Evolutionary conservation across 2,113 vertebrate genomes (phyloP).

Genomic region (Morone saxatilis): DNA sequence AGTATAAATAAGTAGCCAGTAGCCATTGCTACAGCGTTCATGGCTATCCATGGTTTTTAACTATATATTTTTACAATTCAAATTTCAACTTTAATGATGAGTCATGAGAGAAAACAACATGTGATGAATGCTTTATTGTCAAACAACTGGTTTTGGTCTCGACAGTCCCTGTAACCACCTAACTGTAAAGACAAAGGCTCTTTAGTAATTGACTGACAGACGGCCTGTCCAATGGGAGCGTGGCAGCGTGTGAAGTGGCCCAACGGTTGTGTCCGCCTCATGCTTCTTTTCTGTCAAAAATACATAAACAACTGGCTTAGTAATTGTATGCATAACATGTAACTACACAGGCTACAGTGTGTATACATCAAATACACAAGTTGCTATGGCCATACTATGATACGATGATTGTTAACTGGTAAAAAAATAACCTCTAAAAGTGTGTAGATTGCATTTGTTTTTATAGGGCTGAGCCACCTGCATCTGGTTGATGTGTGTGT

Average conservation of each 20-base stretch:
- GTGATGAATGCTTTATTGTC: slow-evolving; percentile 2
- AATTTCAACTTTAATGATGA: background rate
- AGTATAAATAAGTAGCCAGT: background rate
- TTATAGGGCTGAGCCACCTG: slow-evolving; percentile 27
- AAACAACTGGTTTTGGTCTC: background rate
- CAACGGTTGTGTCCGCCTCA: slow-evolving; percentile 15
- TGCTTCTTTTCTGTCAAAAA: slow-evolving; percentile 37
- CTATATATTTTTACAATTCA: background rate
- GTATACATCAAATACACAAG: background rate
- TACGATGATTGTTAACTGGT: background rate
- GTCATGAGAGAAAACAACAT: background rate
- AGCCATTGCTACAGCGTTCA: background rate
- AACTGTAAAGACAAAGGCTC: background rate
- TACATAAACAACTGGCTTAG: background rate
- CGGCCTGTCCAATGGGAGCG: slow-evolving; percentile 42
- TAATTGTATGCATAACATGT: background rate
- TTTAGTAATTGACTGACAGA: background rate
- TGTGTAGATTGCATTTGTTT: rapidly evolving
- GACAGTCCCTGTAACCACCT: slow-evolving; percentile 1
- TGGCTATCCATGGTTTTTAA: background rate
- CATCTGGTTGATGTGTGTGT: background rate
- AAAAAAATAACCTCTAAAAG: rapidly evolving
- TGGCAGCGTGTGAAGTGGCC: slow-evolving; percentile 42
- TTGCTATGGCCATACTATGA: background rate
- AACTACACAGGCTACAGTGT: background rate